Evolutionary conservation across 2,888 invertebrate genomes (phyloP).

Genomic region (Drosophila flavopinicola): DNA sequence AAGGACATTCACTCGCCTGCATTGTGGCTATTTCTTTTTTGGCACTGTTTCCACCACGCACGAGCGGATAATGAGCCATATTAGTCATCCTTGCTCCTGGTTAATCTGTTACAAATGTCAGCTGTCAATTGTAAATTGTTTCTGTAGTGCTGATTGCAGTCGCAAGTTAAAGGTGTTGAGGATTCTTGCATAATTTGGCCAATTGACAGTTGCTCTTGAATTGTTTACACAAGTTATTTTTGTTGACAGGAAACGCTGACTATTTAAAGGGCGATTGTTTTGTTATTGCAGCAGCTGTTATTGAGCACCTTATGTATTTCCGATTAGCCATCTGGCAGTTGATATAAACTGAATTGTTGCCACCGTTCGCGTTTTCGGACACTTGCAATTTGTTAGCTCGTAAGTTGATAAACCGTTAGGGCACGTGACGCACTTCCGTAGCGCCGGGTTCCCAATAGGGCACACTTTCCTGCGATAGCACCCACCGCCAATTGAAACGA

Average conservation of each 20-base stretch:
- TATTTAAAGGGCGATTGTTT: constrained; percentile 65
- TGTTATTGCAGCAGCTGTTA: constrained; percentile 11
- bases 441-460: constrained; percentile 52
- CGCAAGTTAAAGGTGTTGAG: constrained; percentile 39
- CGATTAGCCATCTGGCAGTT: not conserved
- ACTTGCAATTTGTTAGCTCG: constrained; percentile 1
- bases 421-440: constrained; percentile 58
- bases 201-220: constrained; percentile 22
- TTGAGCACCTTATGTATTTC: constrained; percentile 3
- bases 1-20: not conserved
- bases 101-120: constrained; percentile 70
- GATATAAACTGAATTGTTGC: constrained; percentile 21
- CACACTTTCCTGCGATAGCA: constrained; percentile 33
- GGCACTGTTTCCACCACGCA: constrained; percentile 59
- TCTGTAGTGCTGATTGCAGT: constrained; percentile 57
- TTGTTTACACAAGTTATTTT: constrained; percentile 46
- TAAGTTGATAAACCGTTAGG: constrained; percentile 9
- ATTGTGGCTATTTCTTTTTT: constrained; percentile 44
- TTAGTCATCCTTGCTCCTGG: constrained; percentile 52
- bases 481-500: constrained; percentile 45
- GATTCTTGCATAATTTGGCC: constrained; percentile 49
- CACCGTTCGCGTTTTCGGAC: constrained; percentile 26
- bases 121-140: constrained; percentile 61
- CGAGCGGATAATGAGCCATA: constrained; percentile 25
- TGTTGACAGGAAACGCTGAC: constrained; percentile 45